phyloP scores from a whole-genome alignment of 2,797 vertebrate genomes.

The Phalanger gymnotis region DNA sequence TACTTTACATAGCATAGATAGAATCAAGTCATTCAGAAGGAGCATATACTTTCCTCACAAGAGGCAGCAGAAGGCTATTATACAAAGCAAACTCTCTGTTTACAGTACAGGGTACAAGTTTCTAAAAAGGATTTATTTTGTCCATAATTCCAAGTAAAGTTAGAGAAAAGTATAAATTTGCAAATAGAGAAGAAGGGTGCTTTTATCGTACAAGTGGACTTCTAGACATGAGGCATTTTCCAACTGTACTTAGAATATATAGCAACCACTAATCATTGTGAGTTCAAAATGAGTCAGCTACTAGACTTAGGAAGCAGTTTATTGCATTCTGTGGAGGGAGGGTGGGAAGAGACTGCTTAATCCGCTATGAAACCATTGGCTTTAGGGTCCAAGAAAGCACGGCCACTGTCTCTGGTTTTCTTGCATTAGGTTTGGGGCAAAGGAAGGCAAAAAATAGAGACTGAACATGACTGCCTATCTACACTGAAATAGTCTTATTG shows the following conservation, averaged over 20 bases:
- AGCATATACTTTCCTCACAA: not conserved
- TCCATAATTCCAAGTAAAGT: not conserved
- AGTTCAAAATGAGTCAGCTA: not conserved
- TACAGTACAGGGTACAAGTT: not conserved
- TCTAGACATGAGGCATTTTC: not conserved
- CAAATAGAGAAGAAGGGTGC: not conserved
- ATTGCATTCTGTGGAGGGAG: not conserved
- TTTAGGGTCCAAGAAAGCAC: not conserved
- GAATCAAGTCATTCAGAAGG: not conserved
- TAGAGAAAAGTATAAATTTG: not conserved
- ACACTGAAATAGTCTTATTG: not conserved
- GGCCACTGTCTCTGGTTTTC: not conserved
- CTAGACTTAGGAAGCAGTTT: not conserved
- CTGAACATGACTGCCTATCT: not conserved
- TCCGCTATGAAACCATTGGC: not conserved
- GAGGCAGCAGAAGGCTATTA: not conserved
- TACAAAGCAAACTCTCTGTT: not conserved
- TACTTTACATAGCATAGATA: not conserved
- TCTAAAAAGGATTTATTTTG: not conserved
- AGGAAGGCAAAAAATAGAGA: not conserved
- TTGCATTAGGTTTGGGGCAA: not conserved
- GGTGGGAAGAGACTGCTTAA: not conserved
- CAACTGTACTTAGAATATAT: not conserved
- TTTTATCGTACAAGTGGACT: not conserved
- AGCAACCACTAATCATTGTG: not conserved